Conservation (phyloP, 2,888 invertebrate species). For the Agelastica alni region DNA sequence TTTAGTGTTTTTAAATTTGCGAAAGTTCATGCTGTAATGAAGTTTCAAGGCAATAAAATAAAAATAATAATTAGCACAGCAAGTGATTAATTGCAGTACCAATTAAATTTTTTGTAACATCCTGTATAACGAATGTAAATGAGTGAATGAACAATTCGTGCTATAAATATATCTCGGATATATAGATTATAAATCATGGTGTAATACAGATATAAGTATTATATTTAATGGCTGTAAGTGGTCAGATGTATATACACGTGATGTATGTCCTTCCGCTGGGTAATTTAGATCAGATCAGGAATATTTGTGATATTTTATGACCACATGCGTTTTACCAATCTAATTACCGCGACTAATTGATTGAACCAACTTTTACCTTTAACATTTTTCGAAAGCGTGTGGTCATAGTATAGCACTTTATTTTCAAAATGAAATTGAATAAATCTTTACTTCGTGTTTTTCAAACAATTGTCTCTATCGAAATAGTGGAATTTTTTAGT, state of each 20-base stretch:
- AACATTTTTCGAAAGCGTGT: conserved; percentile 20
- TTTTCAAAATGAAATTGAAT: conserved; percentile 9
- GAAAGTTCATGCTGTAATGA: too few species aligned
- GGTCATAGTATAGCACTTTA: conserved; percentile 29
- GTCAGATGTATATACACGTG: conserved; percentile 13
- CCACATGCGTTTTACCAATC: conserved; percentile 36
- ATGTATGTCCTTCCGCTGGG: conserved; percentile 1
- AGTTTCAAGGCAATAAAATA: too few species aligned
- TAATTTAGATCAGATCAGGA: conserved; percentile 7
- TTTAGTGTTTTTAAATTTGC: too few species aligned
- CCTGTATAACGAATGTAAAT: neutral
- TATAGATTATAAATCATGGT: conserved; percentile 22
- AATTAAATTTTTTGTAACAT: too few species aligned
- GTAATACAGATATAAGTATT: conserved; percentile 20
- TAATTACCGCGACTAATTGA: too few species aligned
- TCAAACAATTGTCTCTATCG: too few species aligned
- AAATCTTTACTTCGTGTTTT: neutral
- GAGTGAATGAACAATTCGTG: conserved; percentile 6
- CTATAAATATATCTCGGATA: conserved; percentile 14
- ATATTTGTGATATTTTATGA: conserved; percentile 37
- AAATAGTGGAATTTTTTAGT: too few species aligned
- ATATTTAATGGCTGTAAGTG: conserved; percentile 15
- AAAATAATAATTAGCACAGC: too few species aligned
- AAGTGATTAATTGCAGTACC: too few species aligned
- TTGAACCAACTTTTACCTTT: conserved; percentile 1